Conservation (phyloP, 35 echinoderm and acorn worm genomes). For the Apostichopus parvimensis region DNA sequence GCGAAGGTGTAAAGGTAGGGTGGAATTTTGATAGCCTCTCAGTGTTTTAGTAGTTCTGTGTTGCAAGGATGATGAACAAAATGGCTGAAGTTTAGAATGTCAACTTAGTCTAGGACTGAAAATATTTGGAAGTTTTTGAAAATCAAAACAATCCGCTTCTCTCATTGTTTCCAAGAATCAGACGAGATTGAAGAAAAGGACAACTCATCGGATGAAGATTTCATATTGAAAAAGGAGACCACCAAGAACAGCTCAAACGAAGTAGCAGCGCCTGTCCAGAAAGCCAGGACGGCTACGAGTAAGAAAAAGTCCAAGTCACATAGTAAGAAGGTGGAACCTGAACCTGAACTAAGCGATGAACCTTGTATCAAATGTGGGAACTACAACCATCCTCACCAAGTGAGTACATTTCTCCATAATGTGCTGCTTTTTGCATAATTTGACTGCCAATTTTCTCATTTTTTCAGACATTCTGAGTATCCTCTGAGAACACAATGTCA, state of each 20-base stretch:
- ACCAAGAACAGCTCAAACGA: not conserved
- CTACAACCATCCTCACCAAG: conserved; percentile 90
- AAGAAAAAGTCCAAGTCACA: conserved; percentile 27
- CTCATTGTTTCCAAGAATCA: not conserved
- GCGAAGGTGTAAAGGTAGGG: too few relatives aligned
- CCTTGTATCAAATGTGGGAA: conserved; percentile 89
- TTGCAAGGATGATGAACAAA: too few relatives aligned
- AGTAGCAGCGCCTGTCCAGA: conserved; percentile 4
- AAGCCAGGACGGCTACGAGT: conserved; percentile 8
- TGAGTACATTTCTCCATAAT: conserved; percentile 53
- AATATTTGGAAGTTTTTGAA: too few relatives aligned
- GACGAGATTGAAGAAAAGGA: not conserved
- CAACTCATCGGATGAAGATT: conserved; percentile 38
- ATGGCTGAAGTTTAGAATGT: too few relatives aligned
- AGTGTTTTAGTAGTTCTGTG: too few relatives aligned
- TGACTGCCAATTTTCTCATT: conserved; percentile 7
- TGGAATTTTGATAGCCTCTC: too few relatives aligned
- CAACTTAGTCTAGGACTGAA: too few relatives aligned
- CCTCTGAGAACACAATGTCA: not conserved
- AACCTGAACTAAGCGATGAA: conserved; percentile 73
- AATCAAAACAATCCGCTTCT: too few relatives aligned
- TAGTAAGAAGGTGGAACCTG: conserved; percentile 21
- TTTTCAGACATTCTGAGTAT: not conserved
- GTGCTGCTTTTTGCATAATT: not conserved
- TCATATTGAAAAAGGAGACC: not conserved